Percentiles rank a stretch among this genome's conserved stretches.
These are phyloP conservation scores for Parauchenoglanis ngamensis DNA, from an alignment of 2,797 vertebrate genomes.

Conservation along the genomic window DNA sequence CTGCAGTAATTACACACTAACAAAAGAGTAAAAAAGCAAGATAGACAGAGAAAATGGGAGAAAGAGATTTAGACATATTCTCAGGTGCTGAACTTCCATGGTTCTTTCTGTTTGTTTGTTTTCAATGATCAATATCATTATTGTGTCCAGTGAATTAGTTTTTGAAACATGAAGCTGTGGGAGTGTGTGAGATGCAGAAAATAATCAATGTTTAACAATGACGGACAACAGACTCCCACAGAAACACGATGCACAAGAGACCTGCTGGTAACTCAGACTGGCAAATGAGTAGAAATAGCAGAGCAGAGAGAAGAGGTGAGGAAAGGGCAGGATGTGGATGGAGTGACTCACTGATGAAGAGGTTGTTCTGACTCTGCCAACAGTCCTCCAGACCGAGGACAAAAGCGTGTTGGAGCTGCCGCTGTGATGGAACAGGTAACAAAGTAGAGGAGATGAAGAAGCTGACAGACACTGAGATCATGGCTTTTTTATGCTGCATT, in stretches of 20 bases:
- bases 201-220: neutral
- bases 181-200: neutral
- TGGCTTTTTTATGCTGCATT: neutral
- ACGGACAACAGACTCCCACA: neutral
- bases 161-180: neutral
- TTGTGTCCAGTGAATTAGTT: neutral
- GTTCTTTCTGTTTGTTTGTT: neutral
- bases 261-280: conserved; percentile 19
- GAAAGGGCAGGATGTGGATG: conserved; percentile 42
- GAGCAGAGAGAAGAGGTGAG: conserved; percentile 1
- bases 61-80: neutral
- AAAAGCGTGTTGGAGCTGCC: conserved; percentile 86
- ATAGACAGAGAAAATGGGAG: neutral
- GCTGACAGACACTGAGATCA: conserved; percentile 22
- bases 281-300: conserved; percentile 11
- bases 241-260: neutral
- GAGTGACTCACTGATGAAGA: conserved; percentile 91
- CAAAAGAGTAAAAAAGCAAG: conserved; percentile 18
- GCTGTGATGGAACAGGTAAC: conserved; percentile 75
- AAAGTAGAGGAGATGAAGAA: conserved; percentile 45
- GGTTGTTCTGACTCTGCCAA: conserved; percentile 88
- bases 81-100: neutral
- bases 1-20: conserved; percentile 85
- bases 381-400: conserved; percentile 86
- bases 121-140: neutral